Conservation (phyloP, 2,113 vertebrate species). For the Tetrao urogallus region DNA sequence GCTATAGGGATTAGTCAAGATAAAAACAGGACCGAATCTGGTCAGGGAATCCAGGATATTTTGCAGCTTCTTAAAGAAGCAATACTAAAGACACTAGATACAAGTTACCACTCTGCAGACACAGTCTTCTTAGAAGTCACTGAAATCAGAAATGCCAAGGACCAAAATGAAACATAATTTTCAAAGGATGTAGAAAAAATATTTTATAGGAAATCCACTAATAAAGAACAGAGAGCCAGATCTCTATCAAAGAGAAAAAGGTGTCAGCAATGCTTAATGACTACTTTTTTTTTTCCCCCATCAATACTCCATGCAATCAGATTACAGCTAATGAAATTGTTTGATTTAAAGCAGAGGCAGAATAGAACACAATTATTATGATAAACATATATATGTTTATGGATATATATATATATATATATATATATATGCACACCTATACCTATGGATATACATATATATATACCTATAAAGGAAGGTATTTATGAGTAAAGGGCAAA, state of each 20-base stretch:
- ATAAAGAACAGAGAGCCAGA: neutral
- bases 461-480: neutral
- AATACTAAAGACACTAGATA: neutral
- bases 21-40: neutral
- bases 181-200: neutral
- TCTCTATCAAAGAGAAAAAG: neutral
- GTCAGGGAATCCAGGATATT: neutral
- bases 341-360: slow-evolving; percentile 1
- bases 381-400: neutral
- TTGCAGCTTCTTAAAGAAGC: neutral
- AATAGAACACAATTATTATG: neutral
- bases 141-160: neutral
- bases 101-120: neutral
- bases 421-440: too few species aligned
- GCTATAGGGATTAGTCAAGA: neutral
- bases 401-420: too few species aligned
- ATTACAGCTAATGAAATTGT: neutral
- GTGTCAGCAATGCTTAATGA: neutral
- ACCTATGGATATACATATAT: too few species aligned
- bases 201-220: neutral
- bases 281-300: neutral
- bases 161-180: neutral
- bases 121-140: neutral
- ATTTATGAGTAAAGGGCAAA: neutral
- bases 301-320: neutral